A percentile compares a stretch with the other conserved stretches of the same genome.
Evolutionary conservation across 2,888 invertebrate genomes (phyloP).

Genomic region (Noctua janthina): DNA sequence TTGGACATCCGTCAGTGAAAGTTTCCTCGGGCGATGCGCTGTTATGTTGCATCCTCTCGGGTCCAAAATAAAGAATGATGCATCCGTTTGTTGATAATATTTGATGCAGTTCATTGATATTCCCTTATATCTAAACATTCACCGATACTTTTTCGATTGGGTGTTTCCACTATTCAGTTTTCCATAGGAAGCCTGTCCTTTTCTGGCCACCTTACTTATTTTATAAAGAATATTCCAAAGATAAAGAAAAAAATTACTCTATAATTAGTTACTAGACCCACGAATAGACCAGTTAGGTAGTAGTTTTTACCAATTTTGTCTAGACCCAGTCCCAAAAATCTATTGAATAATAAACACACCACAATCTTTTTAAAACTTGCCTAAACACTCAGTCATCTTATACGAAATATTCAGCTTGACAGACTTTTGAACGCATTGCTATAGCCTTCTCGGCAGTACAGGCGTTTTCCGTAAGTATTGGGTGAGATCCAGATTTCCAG

Average conservation of each 20-base stretch:
- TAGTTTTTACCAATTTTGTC: neutral
- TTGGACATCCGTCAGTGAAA: conserved; percentile 42
- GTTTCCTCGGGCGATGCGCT: conserved; percentile 9
- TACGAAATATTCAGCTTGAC: neutral
- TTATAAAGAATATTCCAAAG: neutral
- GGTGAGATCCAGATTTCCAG: too few species aligned
- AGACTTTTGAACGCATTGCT: neutral
- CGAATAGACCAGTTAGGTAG: neutral
- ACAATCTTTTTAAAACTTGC: neutral
- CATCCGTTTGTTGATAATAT: neutral
- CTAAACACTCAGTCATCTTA: neutral
- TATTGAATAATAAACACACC: neutral
- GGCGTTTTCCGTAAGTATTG: neutral
- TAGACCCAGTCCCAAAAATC: neutral
- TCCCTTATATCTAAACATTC: neutral
- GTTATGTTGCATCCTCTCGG: conserved; percentile 26
- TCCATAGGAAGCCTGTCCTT: neutral
- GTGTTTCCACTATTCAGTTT: neutral
- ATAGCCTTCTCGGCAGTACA: neutral
- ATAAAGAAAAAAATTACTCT: too few species aligned
- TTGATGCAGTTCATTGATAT: neutral
- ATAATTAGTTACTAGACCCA: neutral
- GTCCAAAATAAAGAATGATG: conserved; percentile 10
- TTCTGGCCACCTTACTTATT: neutral
- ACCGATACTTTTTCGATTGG: neutral